Base-by-base conservation (phyloP, 2,888 invertebrate genomes). In the Drosophila kuntzei region DNA sequence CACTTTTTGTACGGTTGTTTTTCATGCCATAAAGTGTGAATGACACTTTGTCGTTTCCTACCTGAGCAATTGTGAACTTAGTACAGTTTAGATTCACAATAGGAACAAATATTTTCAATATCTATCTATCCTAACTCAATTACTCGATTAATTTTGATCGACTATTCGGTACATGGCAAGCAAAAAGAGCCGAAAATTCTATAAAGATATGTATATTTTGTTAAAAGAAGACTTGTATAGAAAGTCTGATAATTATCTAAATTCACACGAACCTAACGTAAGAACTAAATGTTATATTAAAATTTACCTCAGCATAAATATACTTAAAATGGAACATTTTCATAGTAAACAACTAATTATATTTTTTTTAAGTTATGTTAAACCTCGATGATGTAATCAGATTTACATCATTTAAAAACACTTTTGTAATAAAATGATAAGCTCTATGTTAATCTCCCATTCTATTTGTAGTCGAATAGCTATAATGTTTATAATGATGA, bases 11-110 rank as follows among this genome's bases (percentile, higher is more conserved):
- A 66, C 67, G 51, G 47, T 49, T 72, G 55, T 71, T 71, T 75
- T 79, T 43, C 53, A 49, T 62, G 57, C 36, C 57, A 43, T 59
- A 58, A 22, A 51, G 75, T 60, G 75, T 60, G 66, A 80, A 79
- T 71, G 80, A 75, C 75, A 74, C 66, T 69, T 85, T 76, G 65
- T 37, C 29, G 62, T 32, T 32, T 18, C 25, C 55, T 39, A 41
- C 12, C 27, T 11, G 50, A 50, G 27, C 43, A 54, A 29, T 75
- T 54, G 54, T 36, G 14, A 55, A 47, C 41, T 59, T 41, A 16
- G 27, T 44, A 36, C 39, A 70, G 55, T 29, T 49, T 25, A 51
- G 18, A 59, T n/a, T 44, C n/a, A 4, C 20, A 46, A 46, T 46
- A 27, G n/a, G 11, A 14, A 11, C 6, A 12, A 18, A 29, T 9